Evolutionary conservation across 2,113 vertebrate genomes (phyloP).

Genomic region (Scophthalmus maximus): DNA sequence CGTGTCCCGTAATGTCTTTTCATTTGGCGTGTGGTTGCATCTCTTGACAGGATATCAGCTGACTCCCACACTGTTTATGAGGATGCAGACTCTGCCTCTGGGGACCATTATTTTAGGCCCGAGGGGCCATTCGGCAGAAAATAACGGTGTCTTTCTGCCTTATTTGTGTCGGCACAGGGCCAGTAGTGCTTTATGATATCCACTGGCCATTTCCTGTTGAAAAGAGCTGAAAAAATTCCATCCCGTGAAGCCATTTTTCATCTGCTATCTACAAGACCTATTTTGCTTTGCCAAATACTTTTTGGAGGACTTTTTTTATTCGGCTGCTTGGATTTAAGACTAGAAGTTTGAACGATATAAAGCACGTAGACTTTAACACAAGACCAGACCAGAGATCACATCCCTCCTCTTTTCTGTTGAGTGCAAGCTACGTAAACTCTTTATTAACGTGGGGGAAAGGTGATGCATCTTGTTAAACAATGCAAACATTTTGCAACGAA

Average conservation of each 20-base stretch:
- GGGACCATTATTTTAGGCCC: conserved; percentile 52
- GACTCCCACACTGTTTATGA: conserved; percentile 59
- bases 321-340: too few species aligned
- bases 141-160: conserved; percentile 40
- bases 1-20: conserved; percentile 66
- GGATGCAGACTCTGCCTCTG: conserved; percentile 37
- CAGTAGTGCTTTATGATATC: conserved; percentile 37
- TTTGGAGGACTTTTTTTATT: too few species aligned
- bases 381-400: neutral
- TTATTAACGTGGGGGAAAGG: too few species aligned
- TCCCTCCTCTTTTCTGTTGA: neutral
- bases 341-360: too few species aligned
- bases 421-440: neutral
- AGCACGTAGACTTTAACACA: neutral
- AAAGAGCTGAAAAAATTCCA: conserved; percentile 28
- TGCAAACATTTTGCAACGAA: too few species aligned
- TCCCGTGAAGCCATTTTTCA: too few species aligned
- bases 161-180: conserved; percentile 53
- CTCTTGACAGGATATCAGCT: conserved; percentile 60
- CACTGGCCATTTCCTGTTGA: conserved; percentile 31
- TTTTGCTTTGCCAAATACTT: too few species aligned
- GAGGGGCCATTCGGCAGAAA: conserved; percentile 47
- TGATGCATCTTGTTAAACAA: too few species aligned
- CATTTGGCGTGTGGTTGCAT: conserved; percentile 43
- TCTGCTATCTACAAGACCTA: neutral